Evolutionary conservation across 2,797 vertebrate species (phyloP), one percentile per base, ranked within the genome.

Genomic region (Nannoperca obscura): DNA sequence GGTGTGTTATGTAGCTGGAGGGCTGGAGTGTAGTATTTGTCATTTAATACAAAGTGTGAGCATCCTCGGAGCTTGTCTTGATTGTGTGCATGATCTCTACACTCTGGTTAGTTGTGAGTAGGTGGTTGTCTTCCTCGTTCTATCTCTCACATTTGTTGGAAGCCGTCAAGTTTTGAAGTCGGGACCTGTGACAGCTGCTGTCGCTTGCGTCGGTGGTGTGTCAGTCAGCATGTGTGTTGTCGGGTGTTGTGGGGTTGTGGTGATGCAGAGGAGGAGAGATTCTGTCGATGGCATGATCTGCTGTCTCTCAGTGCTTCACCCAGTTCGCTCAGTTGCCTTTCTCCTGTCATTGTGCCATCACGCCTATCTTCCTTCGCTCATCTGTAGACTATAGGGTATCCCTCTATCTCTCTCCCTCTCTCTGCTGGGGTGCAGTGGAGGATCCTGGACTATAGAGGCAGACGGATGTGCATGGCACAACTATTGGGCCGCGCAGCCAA

Each of bases 401-500:
- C 47, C 34, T 86, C 76, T 42, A 30, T 36, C 55, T 49, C 54
- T 68, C 76, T 57, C 58, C 32, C 55, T 62, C 73, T 70, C 82
- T 75, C 86, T 80, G 76, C 83, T 44, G 67, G 65, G 72, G 61
- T 82, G 74, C 76, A 78, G 65, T 24, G 47, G 52, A 44, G 14
- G 62, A 50, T 78, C 81, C 74, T 72, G 58, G 77, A 92, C 92
- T 97, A 98, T 90, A 96, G 94, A 0, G 95, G 95, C 74, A 97
- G 95, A 66, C 96, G 96, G 90, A 99, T 96, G 94, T 99, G 98
- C 92, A 96, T 93, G 85, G 97, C 97, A 1, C 95, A 86, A 54
- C 97, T 98, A 93, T 99, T 99, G 88, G 98, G 97, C 30, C 98
- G 96, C 0, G 97, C 96, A 0, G 97, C 97, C 87, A 99, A 84